These are phyloP conservation scores for Chionis minor DNA, from an alignment of 2,113 vertebrate species.

Conservation along the genomic window DNA sequence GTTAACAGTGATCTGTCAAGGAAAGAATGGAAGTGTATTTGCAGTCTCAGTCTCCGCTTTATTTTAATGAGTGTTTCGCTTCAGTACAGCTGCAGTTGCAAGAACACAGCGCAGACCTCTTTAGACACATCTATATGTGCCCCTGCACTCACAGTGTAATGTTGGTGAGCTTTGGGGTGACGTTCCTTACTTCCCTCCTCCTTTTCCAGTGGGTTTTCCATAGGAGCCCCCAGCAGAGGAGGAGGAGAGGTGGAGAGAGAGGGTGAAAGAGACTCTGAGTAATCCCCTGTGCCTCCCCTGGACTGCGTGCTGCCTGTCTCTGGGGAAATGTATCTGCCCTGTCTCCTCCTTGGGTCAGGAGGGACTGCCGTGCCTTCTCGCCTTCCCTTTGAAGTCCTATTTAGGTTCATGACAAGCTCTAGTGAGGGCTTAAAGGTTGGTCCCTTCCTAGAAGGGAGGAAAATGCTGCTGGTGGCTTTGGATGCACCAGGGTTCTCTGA, in stretches of 20 bases:
- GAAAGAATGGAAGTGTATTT: not conserved
- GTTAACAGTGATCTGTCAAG: not conserved
- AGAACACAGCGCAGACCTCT: not conserved
- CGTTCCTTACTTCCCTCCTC: not conserved
- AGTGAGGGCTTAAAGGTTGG: conserved; percentile 54
- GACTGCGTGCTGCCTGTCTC: not conserved
- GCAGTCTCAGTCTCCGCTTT: not conserved
- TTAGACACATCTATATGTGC: not conserved
- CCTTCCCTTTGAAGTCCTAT: conserved; percentile 77
- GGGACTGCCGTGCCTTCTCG: conserved; percentile 39
- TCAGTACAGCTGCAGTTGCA: not conserved
- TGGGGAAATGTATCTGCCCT: conserved; percentile 62
- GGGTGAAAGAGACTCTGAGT: not conserved
- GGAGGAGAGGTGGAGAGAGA: not conserved
- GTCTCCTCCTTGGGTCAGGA: conserved; percentile 59
- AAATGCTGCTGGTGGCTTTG: conserved; percentile 6
- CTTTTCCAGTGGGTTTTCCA: not conserved
- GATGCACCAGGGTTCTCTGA: not conserved
- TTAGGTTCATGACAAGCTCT: conserved; percentile 61
- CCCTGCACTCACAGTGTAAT: not conserved
- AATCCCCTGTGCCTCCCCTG: conserved; percentile 9
- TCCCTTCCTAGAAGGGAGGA: conserved; percentile 28
- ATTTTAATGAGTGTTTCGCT: not conserved
- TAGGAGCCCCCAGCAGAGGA: not conserved
- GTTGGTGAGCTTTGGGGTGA: not conserved